Evolutionary conservation across 1,140 invertebrate genomes (phyloP), one percentile per base, ranked within the genome.

Genomic region (Wiebesia pumilae): DNA sequence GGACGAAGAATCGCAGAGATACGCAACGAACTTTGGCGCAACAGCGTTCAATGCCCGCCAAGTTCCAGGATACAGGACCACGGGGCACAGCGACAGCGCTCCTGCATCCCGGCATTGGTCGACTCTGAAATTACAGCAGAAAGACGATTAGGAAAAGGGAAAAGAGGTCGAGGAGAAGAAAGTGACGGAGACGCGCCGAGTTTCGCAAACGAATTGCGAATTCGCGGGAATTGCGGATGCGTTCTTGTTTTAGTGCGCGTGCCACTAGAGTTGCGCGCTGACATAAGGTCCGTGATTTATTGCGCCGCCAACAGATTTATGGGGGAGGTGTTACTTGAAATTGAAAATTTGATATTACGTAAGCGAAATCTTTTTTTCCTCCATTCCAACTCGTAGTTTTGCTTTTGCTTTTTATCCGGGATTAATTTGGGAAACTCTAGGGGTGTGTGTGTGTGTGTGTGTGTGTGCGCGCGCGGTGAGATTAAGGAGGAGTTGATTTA

Each of bases 261-360:
- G 78, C 80, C 10, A 3, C 10, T 67, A 35, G 2, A 38, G 54
- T 38, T 81, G 33, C 38, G 38, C n/a, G n/a, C 54, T 47, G 80
- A n/a, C 67, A 71, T 73, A 82, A 82, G 81, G 38, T 47, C 33
- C n/a, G 27, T 82, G 47, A 82, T 82, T 73, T 73, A 82, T 82
- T n/a, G 81, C 30, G 4, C 21, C n/a, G 21, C 7, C 3, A n/a
- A 43, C 51, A 73, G 67, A 82, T 82, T 82, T 82, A 82, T 47
- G 67, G 58, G n/a, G 9, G 43, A 35, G 67, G 40, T 21, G 65
- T 2, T 27, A 30, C 19, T 35, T 33, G 65, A 82, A 73, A 82
- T 82, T 71, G 65, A 82, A 82, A 71, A 82, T 82, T 73, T 69
- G 30, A 7, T 24, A 78, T 78, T 78, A 47, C 75, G 75, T 51